Base-by-base conservation (phyloP, 2,113 vertebrate genomes). In the Agapornis roseicollis region DNA sequence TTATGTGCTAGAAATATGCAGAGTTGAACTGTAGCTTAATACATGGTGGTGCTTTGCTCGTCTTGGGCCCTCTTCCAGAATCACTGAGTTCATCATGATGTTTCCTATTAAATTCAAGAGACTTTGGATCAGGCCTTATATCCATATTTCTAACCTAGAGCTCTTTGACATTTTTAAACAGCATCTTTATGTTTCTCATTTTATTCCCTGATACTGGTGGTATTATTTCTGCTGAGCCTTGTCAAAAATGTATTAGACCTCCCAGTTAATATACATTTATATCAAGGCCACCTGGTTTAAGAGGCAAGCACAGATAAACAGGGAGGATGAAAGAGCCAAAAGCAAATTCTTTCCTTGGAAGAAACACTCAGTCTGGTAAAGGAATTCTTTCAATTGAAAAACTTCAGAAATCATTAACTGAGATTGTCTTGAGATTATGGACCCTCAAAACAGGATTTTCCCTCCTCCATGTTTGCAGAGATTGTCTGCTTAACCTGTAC, bases 101-200 rank as follows among this genome's bases (percentile, higher is more conserved):
- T 31, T 76, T 70, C 55, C 33, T 79, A 37, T 83, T 52, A 76
- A 64, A 85, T 27, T 71, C 18, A 44, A 31, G 64, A 60, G 29
- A 37, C 69, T 77, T 85, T 44, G 50, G 39, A 83, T 77, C 33
- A 68, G 35, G 35, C 29, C 19, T 88, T 72, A 23, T 53, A 78
- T 83, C 87, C 29, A 69, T 89, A 63, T 88, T 89, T 91, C 81
- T 83, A 92, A 80, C 52, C 50, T 66, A 60, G 35, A 73, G 37
- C 27, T 95, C 55, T 55, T 55, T 68, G 72, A 33, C 65, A 44
- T 84, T 85, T 87, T 90, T 84, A 86, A 96, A 46, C 24, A 74
- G 17, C 50, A 79, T 72, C 82, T 56, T 90, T 81, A 52, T 78
- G 37, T 65, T 93, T 84, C 80, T 69, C 41, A 37, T 86, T 91